Evolutionary conservation across 2,113 vertebrate genomes (phyloP).

Genomic region (Nothobranchius kuhntae): DNA sequence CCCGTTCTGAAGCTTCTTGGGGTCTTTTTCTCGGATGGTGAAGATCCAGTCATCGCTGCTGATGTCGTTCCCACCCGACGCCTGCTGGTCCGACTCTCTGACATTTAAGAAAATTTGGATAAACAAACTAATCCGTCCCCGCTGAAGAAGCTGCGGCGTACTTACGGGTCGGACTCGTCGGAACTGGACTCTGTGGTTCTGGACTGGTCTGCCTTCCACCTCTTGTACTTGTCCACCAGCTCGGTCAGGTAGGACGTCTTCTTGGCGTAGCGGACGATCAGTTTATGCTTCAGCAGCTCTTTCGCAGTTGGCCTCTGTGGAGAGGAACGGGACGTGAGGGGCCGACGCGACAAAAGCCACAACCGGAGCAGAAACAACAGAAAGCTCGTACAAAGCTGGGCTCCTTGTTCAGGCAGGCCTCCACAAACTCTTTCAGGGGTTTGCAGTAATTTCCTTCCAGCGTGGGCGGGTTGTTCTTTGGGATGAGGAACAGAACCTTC

Average conservation of each 20-base stretch:
- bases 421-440: constrained; percentile 95
- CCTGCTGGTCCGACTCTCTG: constrained; percentile 93
- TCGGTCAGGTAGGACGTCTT: constrained; percentile 97
- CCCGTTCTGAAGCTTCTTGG: constrained; percentile 92
- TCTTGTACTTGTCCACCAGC: constrained; percentile 95
- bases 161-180: constrained; percentile 93
- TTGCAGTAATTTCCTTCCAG: constrained; percentile 97
- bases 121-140: background rate
- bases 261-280: constrained; percentile 93
- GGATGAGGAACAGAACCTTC: constrained; percentile 98
- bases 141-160: background rate
- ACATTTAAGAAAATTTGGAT: background rate
- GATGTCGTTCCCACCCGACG: constrained; percentile 90
- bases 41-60: constrained; percentile 92
- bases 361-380: background rate
- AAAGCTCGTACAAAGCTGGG: constrained; percentile 91
- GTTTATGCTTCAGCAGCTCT: constrained; percentile 97
- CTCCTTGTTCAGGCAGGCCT: constrained; percentile 97
- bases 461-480: constrained; percentile 96
- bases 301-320: constrained; percentile 94
- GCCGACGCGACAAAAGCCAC: background rate
- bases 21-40: constrained; percentile 93
- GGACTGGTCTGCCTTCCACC: constrained; percentile 94
- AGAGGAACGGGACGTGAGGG: background rate
- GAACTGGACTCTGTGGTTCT: constrained; percentile 89